A percentile compares a stretch with the other conserved stretches of the same genome.
phyloP scores from a whole-genome alignment of 2,797 vertebrate genomes.

The Macropus fuliginosus region DNA sequence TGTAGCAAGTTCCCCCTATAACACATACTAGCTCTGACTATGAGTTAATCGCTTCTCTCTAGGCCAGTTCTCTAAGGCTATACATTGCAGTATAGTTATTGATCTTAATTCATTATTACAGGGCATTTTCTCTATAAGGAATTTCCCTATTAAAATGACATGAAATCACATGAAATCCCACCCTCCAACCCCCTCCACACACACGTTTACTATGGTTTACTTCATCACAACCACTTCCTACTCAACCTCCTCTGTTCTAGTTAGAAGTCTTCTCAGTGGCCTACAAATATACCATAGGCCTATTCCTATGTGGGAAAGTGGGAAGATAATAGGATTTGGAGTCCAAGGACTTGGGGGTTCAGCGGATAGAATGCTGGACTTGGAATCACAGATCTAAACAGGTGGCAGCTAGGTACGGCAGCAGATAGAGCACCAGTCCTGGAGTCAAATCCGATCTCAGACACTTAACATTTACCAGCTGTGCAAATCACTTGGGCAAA shows the following conservation, averaged over 20 bases:
- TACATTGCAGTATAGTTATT: background rate
- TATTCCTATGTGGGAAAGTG: background rate
- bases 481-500: too few relatives aligned
- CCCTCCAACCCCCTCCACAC: background rate
- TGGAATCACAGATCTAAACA: background rate
- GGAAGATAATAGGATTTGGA: background rate
- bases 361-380: background rate
- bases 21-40: background rate
- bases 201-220: background rate
- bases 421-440: too few relatives aligned
- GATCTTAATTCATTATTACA: background rate
- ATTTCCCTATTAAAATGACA: background rate
- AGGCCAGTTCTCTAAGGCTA: background rate
- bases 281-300: background rate
- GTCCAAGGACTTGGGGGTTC: background rate
- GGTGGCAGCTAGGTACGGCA: too few relatives aligned
- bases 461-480: too few relatives aligned
- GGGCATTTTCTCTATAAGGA: background rate
- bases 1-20: background rate
- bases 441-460: too few relatives aligned
- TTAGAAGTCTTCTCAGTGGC: background rate
- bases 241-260: background rate
- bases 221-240: background rate
- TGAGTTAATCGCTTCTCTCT: background rate
- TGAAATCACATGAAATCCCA: background rate